Conservation (phyloP, 1,140 invertebrate genomes). For the Heliconius melpomene region DNA sequence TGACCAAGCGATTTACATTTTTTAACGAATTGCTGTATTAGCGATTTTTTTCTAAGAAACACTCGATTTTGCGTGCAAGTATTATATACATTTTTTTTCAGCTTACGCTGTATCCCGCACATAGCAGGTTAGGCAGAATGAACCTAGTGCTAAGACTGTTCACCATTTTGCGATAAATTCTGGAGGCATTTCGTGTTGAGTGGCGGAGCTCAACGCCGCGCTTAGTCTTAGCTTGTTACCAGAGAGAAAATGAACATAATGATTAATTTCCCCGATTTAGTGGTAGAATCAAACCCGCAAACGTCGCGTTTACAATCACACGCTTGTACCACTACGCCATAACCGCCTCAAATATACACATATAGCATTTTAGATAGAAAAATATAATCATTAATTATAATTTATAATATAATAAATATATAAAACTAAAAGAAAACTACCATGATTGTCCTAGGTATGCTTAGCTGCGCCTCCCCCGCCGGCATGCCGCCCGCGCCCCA, state of each 20-base stretch:
- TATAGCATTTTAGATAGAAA: not conserved
- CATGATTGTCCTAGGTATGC: slow-evolving; percentile 55
- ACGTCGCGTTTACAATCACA: not conserved
- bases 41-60: slow-evolving; percentile 30
- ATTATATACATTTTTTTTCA: not conserved
- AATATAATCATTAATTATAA: not conserved
- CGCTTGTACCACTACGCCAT: not conserved
- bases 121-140: too few species aligned
- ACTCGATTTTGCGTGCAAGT: slow-evolving; percentile 3
- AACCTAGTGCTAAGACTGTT: too few species aligned
- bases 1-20: slow-evolving; percentile 35
- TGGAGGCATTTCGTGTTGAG: too few species aligned
- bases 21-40: slow-evolving; percentile 26
- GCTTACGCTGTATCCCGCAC: too few species aligned
- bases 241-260: too few species aligned
- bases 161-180: too few species aligned
- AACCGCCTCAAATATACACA: too few species aligned
- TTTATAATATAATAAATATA: not conserved
- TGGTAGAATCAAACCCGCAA: too few species aligned
- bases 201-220: too few species aligned
- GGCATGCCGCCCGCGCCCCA: slow-evolving; percentile 68
- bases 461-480: slow-evolving; percentile 71
- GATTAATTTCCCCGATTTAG: too few species aligned
- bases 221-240: too few species aligned
- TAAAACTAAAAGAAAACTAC: not conserved